A percentile compares a stretch with the other conserved stretches of the same genome.
Conservation (phyloP, 2,888 invertebrate genomes). For the Rhingia campestris region DNA sequence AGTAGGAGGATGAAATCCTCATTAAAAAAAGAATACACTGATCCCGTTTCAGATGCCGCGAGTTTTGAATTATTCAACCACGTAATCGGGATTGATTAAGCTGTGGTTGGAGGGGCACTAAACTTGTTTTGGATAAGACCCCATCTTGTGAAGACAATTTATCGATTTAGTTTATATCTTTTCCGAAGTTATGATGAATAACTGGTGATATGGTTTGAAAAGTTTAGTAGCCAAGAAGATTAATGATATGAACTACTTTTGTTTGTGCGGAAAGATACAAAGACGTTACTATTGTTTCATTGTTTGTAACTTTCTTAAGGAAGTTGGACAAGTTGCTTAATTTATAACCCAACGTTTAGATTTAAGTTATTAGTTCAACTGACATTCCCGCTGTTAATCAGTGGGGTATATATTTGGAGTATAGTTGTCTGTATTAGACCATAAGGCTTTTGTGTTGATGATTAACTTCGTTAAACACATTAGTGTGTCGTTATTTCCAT, state of each 20-base stretch:
- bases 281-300: too few relatives aligned
- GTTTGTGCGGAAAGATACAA: too few relatives aligned
- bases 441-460: too few relatives aligned
- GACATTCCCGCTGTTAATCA: too few relatives aligned
- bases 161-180: not conserved
- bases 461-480: too few relatives aligned
- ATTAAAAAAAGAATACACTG: conserved; percentile 1
- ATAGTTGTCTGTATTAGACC: too few relatives aligned
- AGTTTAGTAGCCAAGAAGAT: not conserved
- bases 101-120: not conserved
- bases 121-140: not conserved
- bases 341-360: too few relatives aligned
- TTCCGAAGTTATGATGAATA: not conserved
- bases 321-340: too few relatives aligned
- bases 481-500: too few relatives aligned
- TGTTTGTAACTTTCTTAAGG: too few relatives aligned
- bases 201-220: not conserved
- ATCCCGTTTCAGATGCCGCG: not conserved
- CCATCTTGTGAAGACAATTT: not conserved
- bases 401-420: too few relatives aligned
- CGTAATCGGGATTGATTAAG: not conserved
- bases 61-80: not conserved
- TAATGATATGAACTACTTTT: not conserved
- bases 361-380: too few relatives aligned
- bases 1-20: conserved; percentile 20